These are phyloP conservation scores for Notolabrus celidotus DNA, from an alignment of 2,797 vertebrate species.

Conservation along the genomic window DNA sequence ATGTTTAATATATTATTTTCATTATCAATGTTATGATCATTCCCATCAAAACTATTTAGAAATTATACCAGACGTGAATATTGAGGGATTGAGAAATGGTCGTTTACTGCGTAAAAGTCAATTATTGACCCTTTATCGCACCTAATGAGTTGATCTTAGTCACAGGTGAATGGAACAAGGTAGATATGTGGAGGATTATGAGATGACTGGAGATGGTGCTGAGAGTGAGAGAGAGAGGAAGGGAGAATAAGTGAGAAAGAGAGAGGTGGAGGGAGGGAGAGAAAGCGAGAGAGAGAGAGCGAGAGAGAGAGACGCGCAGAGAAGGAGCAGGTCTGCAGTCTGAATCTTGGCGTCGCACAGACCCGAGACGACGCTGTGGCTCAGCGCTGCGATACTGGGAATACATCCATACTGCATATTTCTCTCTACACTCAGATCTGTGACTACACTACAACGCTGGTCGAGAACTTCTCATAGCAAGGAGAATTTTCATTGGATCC, in stretches of 20 bases:
- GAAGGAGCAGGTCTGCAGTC: constrained; percentile 83
- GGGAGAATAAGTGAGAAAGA: constrained; percentile 33
- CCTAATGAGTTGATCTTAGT: constrained; percentile 7
- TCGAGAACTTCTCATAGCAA: constrained; percentile 74
- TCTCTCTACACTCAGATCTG: constrained; percentile 43
- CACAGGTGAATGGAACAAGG: not conserved
- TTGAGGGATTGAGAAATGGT: not conserved
- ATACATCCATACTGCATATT: constrained; percentile 57
- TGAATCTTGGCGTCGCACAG: constrained; percentile 79
- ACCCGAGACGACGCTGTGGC: constrained; percentile 78
- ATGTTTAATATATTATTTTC: constrained; percentile 16
- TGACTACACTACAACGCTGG: constrained; percentile 52
- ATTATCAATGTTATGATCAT: constrained; percentile 1
- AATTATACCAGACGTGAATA: not conserved
- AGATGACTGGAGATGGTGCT: constrained; percentile 26
- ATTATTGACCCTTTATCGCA: not conserved
- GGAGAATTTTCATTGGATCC: constrained; percentile 56
- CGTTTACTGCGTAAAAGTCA: not conserved
- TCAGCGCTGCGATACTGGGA: constrained; percentile 70
- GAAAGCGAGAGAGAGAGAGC: constrained; percentile 55
- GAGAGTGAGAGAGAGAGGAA: constrained; percentile 40
- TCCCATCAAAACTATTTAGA: not conserved
- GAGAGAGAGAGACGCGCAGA: constrained; percentile 67
- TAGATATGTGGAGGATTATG: constrained; percentile 22
- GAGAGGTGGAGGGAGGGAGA: constrained; percentile 35